A percentile compares a stretch with the other conserved stretches of the same genome.
Conservation (phyloP, 2,888 invertebrate genomes). For the Malthinus flaveolus region DNA sequence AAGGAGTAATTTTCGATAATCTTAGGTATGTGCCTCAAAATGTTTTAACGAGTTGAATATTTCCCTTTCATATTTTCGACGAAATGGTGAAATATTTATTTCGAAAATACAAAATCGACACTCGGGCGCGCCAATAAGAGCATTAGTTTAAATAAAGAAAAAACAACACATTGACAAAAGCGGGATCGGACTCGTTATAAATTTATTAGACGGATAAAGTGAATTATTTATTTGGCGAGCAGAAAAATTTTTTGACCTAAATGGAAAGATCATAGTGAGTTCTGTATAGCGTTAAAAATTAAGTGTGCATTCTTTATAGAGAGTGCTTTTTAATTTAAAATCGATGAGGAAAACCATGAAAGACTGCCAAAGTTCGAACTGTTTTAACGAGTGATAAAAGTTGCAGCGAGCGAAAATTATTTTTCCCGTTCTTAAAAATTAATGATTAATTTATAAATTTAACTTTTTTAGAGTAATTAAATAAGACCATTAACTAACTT, state of each 20-base stretch:
- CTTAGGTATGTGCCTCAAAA: too few species aligned
- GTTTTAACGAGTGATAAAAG: conserved; percentile 15
- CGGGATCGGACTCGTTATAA: neutral
- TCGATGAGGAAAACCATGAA: conserved; percentile 11
- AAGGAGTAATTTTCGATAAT: too few species aligned
- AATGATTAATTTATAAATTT: too few species aligned
- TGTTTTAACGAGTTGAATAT: too few species aligned
- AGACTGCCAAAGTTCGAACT: conserved; percentile 17
- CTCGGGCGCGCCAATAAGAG: too few species aligned
- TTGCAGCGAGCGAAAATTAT: conserved; percentile 1
- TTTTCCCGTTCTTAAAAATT: neutral
- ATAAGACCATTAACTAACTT: too few species aligned
- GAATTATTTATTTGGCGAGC: conserved; percentile 10
- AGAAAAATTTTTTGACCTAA: neutral
- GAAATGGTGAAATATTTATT: too few species aligned
- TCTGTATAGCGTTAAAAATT: conserved; percentile 9
- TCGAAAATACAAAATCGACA: too few species aligned
- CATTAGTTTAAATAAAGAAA: neutral
- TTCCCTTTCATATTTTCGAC: too few species aligned
- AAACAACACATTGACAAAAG: neutral
- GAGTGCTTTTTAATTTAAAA: conserved; percentile 16
- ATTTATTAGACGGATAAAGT: neutral
- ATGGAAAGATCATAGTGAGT: neutral
- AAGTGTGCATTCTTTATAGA: conserved; percentile 10
- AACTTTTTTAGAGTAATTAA: too few species aligned